Base-by-base conservation (phyloP, 1,140 invertebrate species). In the Drosophila punjabiensis region DNA sequence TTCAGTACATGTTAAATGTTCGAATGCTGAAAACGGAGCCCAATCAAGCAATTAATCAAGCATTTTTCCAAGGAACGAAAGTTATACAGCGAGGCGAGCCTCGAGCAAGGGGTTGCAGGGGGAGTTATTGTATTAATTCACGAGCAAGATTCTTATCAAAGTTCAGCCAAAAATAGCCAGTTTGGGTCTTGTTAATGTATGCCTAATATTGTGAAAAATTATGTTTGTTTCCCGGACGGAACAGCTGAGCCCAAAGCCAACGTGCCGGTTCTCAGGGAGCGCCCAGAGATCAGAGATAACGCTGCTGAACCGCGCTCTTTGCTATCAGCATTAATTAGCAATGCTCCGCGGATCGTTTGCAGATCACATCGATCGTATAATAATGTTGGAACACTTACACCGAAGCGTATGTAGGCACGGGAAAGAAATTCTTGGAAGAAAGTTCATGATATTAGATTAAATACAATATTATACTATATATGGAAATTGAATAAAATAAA, bases 261-360 rank as follows among this genome's bases (percentile, higher is more conserved):
- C 69, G 69, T 73, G 69, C 69, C 52, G 66, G 41, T 39, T 18
- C 39, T 70, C 52, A 70, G 66, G 69, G 41, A 70, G 69, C 48
- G 48, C 16, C n/a, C 48, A 28, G 48, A 28, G 48, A 50, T 30
- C 48, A 24, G 24, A 68, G 67, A 69, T 69, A 68, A 69, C 39
- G 32, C 35, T 30, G 47, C 56, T 35, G 64, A 62, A 28, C 58
- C 32, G 53, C 13, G 53, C 53, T 61, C 70, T 69, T 73, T 43
- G 67, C 70, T 74, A 75, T 52, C 71, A 75, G 71, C 71, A 53
- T 62, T 74, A 74, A 74, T 75, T 75, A 75, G 71, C 70, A 28
- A 33, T 30, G 45, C 70, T 50, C 50, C 67, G 32, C 32, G 59
- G 67, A 74, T 73, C 70, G 66, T 73, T 73, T 73, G 70, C 70